Evolutionary conservation across 30 jellyfish, hydroid and myxozoan species (phyloP).

Genomic region (Phacellophora camtschatica): DNA sequence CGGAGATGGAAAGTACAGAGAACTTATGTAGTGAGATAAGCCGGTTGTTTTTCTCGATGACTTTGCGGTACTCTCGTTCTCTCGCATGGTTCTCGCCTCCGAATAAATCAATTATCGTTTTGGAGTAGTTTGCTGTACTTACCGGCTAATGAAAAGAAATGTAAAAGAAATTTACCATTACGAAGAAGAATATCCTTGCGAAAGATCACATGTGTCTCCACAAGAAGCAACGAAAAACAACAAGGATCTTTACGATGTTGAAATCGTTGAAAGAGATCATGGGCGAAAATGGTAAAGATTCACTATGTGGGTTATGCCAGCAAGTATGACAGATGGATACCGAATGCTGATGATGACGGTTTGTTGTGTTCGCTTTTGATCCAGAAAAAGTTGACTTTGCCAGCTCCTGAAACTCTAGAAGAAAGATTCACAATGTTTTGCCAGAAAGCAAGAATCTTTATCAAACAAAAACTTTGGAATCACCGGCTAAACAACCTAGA

Average conservation of each 20-base stretch:
- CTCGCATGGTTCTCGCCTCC: too few relatives aligned
- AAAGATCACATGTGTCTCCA: not conserved
- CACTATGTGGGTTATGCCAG: conserved; percentile 4
- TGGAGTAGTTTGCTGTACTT: too few relatives aligned
- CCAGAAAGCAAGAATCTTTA: not conserved
- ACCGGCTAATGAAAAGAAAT: too few relatives aligned
- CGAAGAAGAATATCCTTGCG: too few relatives aligned
- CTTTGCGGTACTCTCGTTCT: too few relatives aligned
- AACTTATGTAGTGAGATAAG: too few relatives aligned
- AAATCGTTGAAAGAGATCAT: conserved; percentile 2
- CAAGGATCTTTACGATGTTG: conserved; percentile 13
- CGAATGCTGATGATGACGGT: not conserved
- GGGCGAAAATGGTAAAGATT: not conserved
- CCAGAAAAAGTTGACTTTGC: not conserved
- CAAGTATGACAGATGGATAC: conserved; percentile 20
- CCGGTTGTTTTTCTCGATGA: too few relatives aligned
- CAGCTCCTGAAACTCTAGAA: too few relatives aligned
- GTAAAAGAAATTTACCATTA: too few relatives aligned
- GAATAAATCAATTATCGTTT: too few relatives aligned
- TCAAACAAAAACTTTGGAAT: not conserved
- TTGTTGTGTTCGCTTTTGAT: not conserved
- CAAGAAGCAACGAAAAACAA: not conserved
- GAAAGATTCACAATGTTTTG: not conserved
- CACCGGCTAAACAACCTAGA: not conserved
- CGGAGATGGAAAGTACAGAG: too few relatives aligned